Evolutionary conservation across 2,888 invertebrate species (phyloP).

Genomic region (Girardia tigrina): DNA sequence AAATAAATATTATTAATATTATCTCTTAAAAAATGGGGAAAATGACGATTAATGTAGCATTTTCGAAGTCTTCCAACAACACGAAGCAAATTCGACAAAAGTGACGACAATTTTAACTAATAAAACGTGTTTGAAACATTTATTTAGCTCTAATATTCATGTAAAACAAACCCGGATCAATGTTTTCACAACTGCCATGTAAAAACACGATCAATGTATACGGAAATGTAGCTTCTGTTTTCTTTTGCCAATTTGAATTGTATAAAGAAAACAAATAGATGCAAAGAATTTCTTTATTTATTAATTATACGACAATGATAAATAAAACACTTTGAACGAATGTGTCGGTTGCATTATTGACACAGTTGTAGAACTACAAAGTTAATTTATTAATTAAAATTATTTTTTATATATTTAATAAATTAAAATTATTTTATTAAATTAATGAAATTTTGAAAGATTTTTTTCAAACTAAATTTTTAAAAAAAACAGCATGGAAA

Average conservation of each 20-base stretch:
- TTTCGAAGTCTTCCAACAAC: too few species aligned
- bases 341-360: neutral
- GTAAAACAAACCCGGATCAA: neutral
- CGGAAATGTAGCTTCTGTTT: neutral
- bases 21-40: too few species aligned
- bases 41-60: too few species aligned
- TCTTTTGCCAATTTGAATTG: neutral
- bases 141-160: too few species aligned
- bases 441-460: too few species aligned
- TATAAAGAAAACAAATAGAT: neutral
- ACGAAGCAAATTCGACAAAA: too few species aligned
- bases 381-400: neutral
- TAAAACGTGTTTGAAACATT: too few species aligned
- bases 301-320: neutral
- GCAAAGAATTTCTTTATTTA: neutral
- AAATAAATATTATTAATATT: too few species aligned
- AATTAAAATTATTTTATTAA: too few species aligned
- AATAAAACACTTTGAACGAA: neutral
- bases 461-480: too few species aligned
- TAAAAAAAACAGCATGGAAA: too few species aligned
- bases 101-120: too few species aligned
- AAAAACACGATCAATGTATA: neutral
- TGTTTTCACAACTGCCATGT: neutral
- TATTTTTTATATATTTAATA: neutral
- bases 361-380: neutral